Conservation (phyloP, 2,113 vertebrate species). For the Siphamia tubifer region DNA sequence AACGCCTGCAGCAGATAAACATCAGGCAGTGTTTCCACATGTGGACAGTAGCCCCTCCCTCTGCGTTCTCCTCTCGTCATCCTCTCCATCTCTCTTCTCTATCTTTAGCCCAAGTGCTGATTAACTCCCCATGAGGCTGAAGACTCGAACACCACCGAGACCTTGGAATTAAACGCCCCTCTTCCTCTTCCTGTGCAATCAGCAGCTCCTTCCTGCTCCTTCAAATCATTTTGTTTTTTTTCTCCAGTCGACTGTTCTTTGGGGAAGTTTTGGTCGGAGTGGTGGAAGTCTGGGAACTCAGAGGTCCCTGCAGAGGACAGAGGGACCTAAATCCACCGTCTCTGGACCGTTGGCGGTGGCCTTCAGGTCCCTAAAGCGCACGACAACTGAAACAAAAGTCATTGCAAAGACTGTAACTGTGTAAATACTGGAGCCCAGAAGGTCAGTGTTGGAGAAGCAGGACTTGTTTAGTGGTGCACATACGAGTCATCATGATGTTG, state of each 20-base stretch:
- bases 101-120: conserved; percentile 61
- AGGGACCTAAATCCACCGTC: conserved; percentile 1
- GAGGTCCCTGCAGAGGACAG: conserved; percentile 4
- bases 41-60: conserved; percentile 4
- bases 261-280: not conserved
- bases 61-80: conserved; percentile 9
- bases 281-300: not conserved
- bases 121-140: conserved; percentile 63
- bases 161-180: conserved; percentile 37
- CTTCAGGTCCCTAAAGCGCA: not conserved
- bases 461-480: too few species aligned
- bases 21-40: not conserved
- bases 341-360: too few species aligned
- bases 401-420: not conserved
- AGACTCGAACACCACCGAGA: conserved; percentile 19
- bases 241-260: too few species aligned
- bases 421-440: not conserved
- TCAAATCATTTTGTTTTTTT: not conserved
- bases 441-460: not conserved
- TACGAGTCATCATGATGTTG: too few species aligned
- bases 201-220: conserved; percentile 45
- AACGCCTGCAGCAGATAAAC: not conserved
- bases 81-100: conserved; percentile 33
- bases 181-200: conserved; percentile 55
- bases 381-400: not conserved